A percentile compares a stretch with the other conserved stretches of the same genome.
Conservation (phyloP, 2,113 vertebrate species). For the Eupsittula cactorum region DNA sequence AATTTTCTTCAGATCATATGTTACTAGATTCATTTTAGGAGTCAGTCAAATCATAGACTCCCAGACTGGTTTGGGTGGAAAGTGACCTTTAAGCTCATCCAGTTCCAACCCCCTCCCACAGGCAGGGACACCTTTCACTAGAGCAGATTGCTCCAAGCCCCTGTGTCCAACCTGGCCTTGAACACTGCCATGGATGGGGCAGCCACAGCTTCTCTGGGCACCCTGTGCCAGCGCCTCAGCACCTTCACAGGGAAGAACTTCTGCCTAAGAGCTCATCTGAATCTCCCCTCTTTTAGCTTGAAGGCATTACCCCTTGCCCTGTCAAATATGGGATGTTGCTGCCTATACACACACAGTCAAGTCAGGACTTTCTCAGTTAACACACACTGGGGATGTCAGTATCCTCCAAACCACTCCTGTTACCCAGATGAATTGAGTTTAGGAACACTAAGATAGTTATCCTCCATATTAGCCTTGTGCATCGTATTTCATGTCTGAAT, state of each 20-base stretch:
- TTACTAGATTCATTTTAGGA: no score
- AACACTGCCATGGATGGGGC: no score
- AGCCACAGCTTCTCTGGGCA: no score
- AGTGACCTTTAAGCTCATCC: no score
- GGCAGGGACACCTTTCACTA: no score
- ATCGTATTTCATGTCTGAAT: neutral
- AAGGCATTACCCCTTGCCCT: neutral
- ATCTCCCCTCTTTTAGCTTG: neutral
- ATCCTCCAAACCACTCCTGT: neutral
- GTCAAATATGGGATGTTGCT: neutral
- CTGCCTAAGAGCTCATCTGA: neutral
- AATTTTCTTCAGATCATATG: no score
- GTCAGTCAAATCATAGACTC: no score
- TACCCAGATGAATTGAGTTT: neutral
- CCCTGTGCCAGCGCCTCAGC: neutral
- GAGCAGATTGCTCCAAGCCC: no score
- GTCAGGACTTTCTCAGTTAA: neutral
- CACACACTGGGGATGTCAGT: neutral
- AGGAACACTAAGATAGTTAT: neutral
- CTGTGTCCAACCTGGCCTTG: no score
- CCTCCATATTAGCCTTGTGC: neutral
- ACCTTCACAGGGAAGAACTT: neutral
- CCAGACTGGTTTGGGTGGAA: no score
- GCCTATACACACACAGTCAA: neutral
- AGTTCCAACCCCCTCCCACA: no score